Evolutionary conservation across 2,888 invertebrate species (phyloP).

Genomic region (Acronicta psi): DNA sequence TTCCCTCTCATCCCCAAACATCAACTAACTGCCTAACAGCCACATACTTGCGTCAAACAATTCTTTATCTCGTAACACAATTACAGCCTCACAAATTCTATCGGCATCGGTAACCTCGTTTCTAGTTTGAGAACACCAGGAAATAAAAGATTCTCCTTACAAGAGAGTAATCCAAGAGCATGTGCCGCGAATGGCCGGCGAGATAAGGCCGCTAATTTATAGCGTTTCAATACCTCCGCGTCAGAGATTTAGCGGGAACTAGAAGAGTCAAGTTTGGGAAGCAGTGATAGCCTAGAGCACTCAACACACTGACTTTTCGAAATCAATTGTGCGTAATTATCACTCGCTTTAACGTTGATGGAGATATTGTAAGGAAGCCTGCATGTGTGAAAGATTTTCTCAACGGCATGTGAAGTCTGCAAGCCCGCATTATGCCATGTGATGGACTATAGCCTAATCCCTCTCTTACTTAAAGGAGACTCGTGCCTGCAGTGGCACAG

Average conservation of each 20-base stretch:
- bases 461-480: too few relatives aligned
- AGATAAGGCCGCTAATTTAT: slow-evolving; percentile 84
- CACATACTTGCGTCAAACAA: slow-evolving; percentile 51
- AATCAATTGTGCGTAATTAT: too few relatives aligned
- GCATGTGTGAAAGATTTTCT: too few relatives aligned
- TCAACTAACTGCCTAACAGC: slow-evolving; percentile 26
- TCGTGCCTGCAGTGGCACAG: too few relatives aligned
- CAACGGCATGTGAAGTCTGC: too few relatives aligned
- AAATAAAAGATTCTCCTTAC: slow-evolving; percentile 73
- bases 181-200: slow-evolving; percentile 82
- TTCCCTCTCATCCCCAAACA: slow-evolving; percentile 2
- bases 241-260: slow-evolving; percentile 28
- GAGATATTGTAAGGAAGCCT: too few relatives aligned
- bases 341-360: too few relatives aligned
- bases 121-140: slow-evolving; percentile 60
- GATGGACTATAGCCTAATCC: too few relatives aligned
- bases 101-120: slow-evolving; percentile 60
- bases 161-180: slow-evolving; percentile 77
- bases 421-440: too few relatives aligned
- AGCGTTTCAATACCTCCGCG: slow-evolving; percentile 79
- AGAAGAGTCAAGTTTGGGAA: slow-evolving; percentile 16
- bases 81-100: slow-evolving; percentile 57
- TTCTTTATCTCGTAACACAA: slow-evolving; percentile 58
- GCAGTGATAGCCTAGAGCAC: too few relatives aligned
- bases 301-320: too few relatives aligned